A percentile compares a stretch with the other conserved stretches of the same genome.
Evolutionary conservation across 2,797 vertebrate species (phyloP).

Genomic region (Enteromius trimaculatus): DNA sequence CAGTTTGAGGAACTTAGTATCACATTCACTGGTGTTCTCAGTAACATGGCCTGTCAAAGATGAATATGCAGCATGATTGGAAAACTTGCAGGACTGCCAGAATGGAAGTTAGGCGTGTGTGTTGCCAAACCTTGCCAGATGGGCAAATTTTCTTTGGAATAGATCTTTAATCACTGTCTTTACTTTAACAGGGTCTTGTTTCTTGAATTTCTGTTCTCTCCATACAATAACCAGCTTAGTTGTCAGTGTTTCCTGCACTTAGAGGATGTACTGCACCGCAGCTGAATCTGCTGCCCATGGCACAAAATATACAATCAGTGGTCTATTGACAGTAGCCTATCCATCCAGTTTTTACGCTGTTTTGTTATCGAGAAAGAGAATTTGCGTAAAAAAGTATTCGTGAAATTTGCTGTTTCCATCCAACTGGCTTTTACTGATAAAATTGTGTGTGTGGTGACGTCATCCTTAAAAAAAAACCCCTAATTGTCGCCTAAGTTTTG

Average conservation of each 20-base stretch:
- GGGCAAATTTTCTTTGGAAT: conserved; percentile 12
- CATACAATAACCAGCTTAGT: neutral
- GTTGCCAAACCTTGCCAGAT: conserved; percentile 36
- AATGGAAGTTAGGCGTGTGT: conserved; percentile 18
- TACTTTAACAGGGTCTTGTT: neutral
- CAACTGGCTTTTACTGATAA: no score
- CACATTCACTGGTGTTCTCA: conserved; percentile 41
- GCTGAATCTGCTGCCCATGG: neutral
- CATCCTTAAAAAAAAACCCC: no score
- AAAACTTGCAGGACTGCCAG: conserved; percentile 26
- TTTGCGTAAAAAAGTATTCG: no score
- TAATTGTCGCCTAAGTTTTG: no score
- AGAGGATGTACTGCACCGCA: neutral
- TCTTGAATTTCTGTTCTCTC: neutral
- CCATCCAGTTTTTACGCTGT: no score
- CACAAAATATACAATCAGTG: no score
- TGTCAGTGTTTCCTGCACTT: neutral
- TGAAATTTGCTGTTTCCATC: no score
- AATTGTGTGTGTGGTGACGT: no score
- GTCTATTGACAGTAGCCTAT: no score
- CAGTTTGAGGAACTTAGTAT: neutral
- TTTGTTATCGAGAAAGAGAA: no score
- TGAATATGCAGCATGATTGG: conserved; percentile 36
- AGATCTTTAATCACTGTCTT: conserved; percentile 14
- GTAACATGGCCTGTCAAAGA: conserved; percentile 46